Evolutionary conservation across 92 coral and sea anemone genomes (phyloP).

Genomic region (Galaxea fascicularis): DNA sequence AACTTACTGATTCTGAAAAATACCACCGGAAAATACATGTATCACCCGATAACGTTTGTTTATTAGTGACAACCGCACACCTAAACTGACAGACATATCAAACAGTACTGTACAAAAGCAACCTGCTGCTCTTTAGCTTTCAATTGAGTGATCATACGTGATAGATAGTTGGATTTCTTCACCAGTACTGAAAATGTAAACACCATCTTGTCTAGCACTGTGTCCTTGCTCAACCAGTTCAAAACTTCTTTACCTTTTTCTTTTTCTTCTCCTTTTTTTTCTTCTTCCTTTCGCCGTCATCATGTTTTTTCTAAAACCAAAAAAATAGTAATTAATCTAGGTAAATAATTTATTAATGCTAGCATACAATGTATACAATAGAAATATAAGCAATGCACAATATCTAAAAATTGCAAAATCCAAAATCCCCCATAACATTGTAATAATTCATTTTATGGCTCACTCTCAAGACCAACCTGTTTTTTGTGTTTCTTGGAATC

Average conservation of each 20-base stretch:
- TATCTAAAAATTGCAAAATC: too few relatives aligned
- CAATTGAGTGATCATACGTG: too few relatives aligned
- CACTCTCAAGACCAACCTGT: slow-evolving; percentile 59
- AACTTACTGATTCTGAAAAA: too few relatives aligned
- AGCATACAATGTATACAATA: background rate
- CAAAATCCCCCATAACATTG: background rate
- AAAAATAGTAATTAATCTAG: background rate
- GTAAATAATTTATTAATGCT: background rate
- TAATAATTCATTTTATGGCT: too few relatives aligned
- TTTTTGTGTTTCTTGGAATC: slow-evolving; percentile 88
- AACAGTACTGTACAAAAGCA: too few relatives aligned
- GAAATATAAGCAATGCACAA: background rate
- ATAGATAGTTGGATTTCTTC: background rate
- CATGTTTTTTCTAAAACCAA: slow-evolving; percentile 77
- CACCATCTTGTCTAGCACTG: background rate
- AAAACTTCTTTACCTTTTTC: slow-evolving; percentile 61
- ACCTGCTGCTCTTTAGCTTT: too few relatives aligned
- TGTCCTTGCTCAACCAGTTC: background rate
- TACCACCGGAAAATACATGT: too few relatives aligned
- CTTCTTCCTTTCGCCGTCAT: slow-evolving; percentile 84
- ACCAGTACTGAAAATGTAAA: background rate
- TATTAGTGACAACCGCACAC: too few relatives aligned
- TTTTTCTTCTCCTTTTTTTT: slow-evolving; percentile 86
- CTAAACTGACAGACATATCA: too few relatives aligned
- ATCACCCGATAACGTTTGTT: too few relatives aligned